Evolutionary conservation across 2,113 vertebrate genomes (phyloP).

Genomic region (Axis porcinus): DNA sequence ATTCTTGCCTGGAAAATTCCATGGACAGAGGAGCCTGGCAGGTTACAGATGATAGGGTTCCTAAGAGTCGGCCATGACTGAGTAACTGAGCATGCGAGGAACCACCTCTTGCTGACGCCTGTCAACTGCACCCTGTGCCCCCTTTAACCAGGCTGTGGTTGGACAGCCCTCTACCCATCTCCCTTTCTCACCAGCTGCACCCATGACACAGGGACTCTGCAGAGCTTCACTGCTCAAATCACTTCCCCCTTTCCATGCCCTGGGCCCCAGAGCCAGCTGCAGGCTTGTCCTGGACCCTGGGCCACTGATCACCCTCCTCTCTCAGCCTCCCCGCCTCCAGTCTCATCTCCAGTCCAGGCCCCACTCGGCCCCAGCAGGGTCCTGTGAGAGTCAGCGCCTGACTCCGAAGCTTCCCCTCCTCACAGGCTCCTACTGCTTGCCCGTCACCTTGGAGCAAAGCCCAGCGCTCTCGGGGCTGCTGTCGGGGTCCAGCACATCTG

Average conservation of each 20-base stretch:
- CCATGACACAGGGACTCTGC: too few species aligned
- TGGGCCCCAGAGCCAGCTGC: not conserved
- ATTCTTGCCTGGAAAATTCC: not conserved
- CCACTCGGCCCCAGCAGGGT: not conserved
- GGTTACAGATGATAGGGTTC: not conserved
- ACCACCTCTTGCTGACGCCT: not conserved
- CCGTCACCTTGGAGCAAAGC: not conserved
- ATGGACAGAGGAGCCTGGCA: not conserved
- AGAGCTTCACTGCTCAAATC: too few species aligned
- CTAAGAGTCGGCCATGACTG: not conserved
- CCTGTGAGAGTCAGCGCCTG: accelerated
- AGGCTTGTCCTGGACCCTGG: not conserved
- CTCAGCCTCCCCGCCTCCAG: not conserved
- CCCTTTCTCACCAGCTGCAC: too few species aligned
- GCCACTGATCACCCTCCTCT: not conserved
- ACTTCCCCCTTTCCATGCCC: not conserved
- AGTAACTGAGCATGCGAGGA: not conserved
- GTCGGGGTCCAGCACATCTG: too few species aligned
- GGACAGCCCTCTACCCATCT: not conserved
- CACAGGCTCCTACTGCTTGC: too few species aligned
- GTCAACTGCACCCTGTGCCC: not conserved
- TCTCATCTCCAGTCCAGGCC: accelerated
- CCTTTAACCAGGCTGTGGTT: not conserved
- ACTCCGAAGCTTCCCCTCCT: not conserved
- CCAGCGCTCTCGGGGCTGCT: not conserved